Percentiles rank a stretch among this genome's conserved stretches.
Conservation (phyloP, 2,888 invertebrate genomes). For the Drosophila flavopinicola region DNA sequence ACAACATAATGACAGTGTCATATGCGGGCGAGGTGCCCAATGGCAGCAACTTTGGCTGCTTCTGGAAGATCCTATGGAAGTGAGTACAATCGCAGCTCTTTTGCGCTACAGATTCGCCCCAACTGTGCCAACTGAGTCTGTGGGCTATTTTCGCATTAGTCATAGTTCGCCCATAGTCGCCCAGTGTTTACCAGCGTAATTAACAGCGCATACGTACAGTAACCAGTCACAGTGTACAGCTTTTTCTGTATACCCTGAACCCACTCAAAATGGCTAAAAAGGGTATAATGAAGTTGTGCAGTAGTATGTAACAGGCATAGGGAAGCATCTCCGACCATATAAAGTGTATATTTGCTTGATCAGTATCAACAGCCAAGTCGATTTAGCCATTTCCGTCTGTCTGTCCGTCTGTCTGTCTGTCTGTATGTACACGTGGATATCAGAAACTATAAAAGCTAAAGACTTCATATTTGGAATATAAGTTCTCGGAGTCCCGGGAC, state of each 20-base stretch:
- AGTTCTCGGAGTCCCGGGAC: too few species aligned
- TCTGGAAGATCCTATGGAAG: constrained; percentile 95
- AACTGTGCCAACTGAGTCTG: constrained; percentile 16
- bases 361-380: too few species aligned
- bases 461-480: too few species aligned
- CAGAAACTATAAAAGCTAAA: too few species aligned
- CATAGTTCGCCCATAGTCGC: constrained; percentile 25
- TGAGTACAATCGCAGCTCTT: constrained; percentile 87
- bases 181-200: constrained; percentile 60
- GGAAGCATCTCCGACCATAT: too few species aligned
- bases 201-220: constrained; percentile 52
- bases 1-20: constrained; percentile 90
- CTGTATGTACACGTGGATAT: too few species aligned
- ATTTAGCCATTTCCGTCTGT: too few species aligned
- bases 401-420: too few species aligned
- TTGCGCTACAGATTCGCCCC: neutral
- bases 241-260: constrained; percentile 27
- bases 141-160: constrained; percentile 41
- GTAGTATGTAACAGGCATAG: too few species aligned
- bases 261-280: too few species aligned
- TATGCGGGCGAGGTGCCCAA: constrained; percentile 96
- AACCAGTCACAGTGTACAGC: constrained; percentile 33
- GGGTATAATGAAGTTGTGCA: too few species aligned
- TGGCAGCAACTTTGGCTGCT: constrained; percentile 96
- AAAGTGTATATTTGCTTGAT: too few species aligned